Evolutionary conservation across 2,113 vertebrate genomes (phyloP).

Genomic region (Choloepus hoffmanni): DNA sequence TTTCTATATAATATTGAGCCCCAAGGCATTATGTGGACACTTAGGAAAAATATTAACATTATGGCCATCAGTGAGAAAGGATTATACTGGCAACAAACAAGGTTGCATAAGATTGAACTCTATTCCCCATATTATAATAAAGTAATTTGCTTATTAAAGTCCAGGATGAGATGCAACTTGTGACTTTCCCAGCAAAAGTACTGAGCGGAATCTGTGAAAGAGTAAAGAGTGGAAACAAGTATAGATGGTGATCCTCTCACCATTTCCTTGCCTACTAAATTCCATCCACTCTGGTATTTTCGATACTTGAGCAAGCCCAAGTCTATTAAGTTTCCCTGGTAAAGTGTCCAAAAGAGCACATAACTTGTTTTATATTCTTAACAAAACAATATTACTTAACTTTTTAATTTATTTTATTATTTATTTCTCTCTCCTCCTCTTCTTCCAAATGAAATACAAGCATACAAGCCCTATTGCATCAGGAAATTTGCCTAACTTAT

Average conservation of each 20-base stretch:
- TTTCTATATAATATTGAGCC: not conserved
- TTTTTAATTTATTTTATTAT: not conserved
- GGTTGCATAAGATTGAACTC: not conserved
- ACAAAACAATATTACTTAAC: not conserved
- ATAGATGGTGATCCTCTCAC: not conserved
- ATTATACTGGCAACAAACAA: not conserved
- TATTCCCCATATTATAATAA: not conserved
- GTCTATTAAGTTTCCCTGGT: not conserved
- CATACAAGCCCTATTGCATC: not conserved
- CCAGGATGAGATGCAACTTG: not conserved
- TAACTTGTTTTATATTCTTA: not conserved
- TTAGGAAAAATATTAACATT: not conserved
- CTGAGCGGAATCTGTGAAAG: not conserved
- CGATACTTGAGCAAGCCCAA: not conserved
- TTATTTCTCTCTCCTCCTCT: not conserved
- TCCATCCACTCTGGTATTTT: not conserved
- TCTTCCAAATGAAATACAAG: not conserved
- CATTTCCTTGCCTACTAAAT: not conserved
- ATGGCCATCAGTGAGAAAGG: not conserved
- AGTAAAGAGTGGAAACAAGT: not conserved
- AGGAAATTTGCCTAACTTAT: not conserved
- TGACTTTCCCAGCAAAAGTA: not conserved
- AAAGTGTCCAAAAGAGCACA: not conserved
- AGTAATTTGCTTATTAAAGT: not conserved
- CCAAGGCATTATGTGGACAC: not conserved